These are phyloP conservation scores for Drosophila mimica DNA, from an alignment of 2,888 invertebrate species.

Conservation along the genomic window DNA sequence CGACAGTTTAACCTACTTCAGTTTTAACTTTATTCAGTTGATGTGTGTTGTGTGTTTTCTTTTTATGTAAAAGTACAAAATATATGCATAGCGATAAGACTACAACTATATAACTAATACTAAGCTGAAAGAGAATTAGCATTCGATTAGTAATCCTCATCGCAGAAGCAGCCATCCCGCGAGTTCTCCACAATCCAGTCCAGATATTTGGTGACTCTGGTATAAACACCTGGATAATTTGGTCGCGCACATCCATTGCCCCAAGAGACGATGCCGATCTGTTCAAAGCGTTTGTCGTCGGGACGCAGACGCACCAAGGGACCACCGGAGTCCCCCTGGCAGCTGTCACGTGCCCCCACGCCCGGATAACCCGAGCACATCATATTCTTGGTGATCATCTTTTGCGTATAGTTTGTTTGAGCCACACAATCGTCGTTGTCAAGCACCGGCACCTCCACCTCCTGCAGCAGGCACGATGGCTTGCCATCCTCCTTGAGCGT, in stretches of 20 bases:
- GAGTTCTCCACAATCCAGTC: slow-evolving; percentile 93
- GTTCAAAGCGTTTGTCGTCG: slow-evolving; percentile 91
- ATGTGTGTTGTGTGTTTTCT: slow-evolving; percentile 16
- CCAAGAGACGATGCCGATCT: slow-evolving; percentile 95
- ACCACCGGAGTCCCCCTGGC: slow-evolving; percentile 86
- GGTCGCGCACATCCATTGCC: slow-evolving; percentile 94
- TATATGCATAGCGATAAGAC: slow-evolving; percentile 50
- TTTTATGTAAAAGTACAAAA: slow-evolving; percentile 64
- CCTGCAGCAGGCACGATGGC: slow-evolving; percentile 92
- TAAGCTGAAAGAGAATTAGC: slow-evolving; percentile 41
- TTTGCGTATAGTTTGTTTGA: slow-evolving; percentile 91
- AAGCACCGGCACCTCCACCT: slow-evolving; percentile 90
- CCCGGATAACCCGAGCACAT: slow-evolving; percentile 84
- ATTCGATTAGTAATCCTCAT: slow-evolving; percentile 84
- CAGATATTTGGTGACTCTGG: slow-evolving; percentile 92
- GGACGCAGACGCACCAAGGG: slow-evolving; percentile 90
- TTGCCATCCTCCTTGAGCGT: slow-evolving; percentile 94
- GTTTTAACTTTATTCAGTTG: slow-evolving; percentile 64
- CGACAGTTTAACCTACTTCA: slow-evolving; percentile 48
- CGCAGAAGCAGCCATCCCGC: slow-evolving; percentile 93
- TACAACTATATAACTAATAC: slow-evolving; percentile 54
- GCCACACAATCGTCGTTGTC: slow-evolving; percentile 89
- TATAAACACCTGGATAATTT: slow-evolving; percentile 94
- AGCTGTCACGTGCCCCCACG: slow-evolving; percentile 79
- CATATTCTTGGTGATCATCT: slow-evolving; percentile 96